phyloP scores from a whole-genome alignment of 2,113 vertebrate genomes.

The Coreoperca whiteheadi region DNA sequence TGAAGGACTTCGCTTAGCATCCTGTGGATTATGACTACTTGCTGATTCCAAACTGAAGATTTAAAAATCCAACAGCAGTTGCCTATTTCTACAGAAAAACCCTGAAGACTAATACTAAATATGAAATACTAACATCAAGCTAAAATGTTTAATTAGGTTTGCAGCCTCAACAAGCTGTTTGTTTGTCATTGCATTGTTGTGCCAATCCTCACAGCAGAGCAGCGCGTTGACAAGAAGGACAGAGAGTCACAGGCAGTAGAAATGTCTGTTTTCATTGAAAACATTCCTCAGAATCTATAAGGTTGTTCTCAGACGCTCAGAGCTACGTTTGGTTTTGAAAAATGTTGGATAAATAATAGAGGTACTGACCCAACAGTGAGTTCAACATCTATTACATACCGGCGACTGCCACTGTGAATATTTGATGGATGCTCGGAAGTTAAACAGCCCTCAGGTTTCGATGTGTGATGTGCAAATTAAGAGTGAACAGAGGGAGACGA shows the following conservation, averaged over 20 bases:
- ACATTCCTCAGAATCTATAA: background rate
- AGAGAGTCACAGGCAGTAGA: background rate
- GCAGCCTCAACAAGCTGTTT: background rate
- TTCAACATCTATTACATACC: conserved; percentile 20
- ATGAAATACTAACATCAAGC: background rate
- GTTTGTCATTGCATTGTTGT: background rate
- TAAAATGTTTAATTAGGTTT: background rate
- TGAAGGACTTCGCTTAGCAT: background rate
- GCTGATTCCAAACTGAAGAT: background rate
- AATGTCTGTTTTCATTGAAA: background rate
- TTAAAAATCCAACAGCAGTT: background rate
- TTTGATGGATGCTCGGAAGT: background rate
- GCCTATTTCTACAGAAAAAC: background rate
- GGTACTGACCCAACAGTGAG: conserved; percentile 4
- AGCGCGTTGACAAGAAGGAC: background rate
- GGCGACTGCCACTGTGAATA: conserved; percentile 10
- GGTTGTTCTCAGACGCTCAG: background rate
- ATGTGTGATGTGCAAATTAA: conserved; percentile 15
- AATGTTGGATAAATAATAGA: background rate
- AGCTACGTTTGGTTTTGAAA: conserved; percentile 1
- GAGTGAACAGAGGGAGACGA: background rate
- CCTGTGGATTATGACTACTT: background rate
- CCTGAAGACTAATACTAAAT: background rate
- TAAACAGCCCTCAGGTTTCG: conserved; percentile 2
- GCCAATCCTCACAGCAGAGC: background rate